Evolutionary conservation across 2,113 vertebrate species (phyloP), one percentile per base, ranked within the genome.

Genomic region (Solea solea): DNA sequence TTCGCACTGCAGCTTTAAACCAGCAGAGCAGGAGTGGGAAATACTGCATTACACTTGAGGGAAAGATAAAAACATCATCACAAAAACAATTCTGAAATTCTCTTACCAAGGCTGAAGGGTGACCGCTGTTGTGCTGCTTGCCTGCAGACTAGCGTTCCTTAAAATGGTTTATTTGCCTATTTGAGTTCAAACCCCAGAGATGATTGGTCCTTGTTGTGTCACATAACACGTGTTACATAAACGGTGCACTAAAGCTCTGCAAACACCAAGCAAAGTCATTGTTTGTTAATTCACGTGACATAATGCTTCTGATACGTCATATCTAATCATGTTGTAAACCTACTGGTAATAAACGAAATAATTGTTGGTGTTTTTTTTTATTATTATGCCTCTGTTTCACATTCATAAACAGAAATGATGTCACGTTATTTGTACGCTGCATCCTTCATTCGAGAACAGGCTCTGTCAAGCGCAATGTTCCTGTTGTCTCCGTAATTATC

Each of bases 101-200:
- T 65, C 83, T 66, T 70, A 86, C 85, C 64, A 15, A 42, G 56
- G 9, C 2, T 72, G 1, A 12, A 7, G 9, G 27, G 49, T 52
- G 9, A 8, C 25, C 48, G 25, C 49, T 39, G 74, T 39, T n/a
- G 9, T 9, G 3, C 16, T 21, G 7, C 9, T 58, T 13, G 2
- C 4, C 15, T 0, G 3, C 14, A 56, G 11, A 65, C 51, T 39
- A 48, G 42, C 1, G 1, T 3, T 44, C 2, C 2, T 25, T 39
- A 15, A 3, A 41, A 15, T 3, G 1, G 21, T 46, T 4, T 53
- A 11, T 21, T 48, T 10, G 12, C 8, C 3, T 7, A 45, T 68
- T 28, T 74, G 57, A 56, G 65, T 66, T 77, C 78, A 88, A 88
- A 84, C 54, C 86, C 72, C 82, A 85, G 13, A 53, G 15, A 21